Conservation (phyloP, 2,888 invertebrate genomes). For the Vesta saturnalis region DNA sequence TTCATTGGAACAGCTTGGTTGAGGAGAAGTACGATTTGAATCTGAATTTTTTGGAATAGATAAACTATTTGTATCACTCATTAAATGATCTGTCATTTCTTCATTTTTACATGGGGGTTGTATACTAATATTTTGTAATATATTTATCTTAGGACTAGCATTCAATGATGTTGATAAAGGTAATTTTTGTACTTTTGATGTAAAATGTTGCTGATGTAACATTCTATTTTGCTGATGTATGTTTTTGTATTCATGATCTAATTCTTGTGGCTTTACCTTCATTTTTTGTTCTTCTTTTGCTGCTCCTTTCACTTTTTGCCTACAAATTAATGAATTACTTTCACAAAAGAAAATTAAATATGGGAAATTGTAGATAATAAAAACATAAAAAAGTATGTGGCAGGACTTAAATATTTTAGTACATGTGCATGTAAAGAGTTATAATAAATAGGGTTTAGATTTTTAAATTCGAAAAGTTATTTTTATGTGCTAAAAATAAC, state of each 20-base stretch:
- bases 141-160: conserved; percentile 55
- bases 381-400: background rate
- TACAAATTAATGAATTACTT: too few relatives aligned
- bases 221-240: conserved; percentile 31
- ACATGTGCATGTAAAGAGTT: too few relatives aligned
- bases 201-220: conserved; percentile 38
- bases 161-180: conserved; percentile 30
- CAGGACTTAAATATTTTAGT: too few relatives aligned
- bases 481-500: too few relatives aligned
- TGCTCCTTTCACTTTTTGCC: conserved; percentile 52
- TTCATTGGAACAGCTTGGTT: conserved; percentile 50
- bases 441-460: too few relatives aligned
- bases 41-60: conserved; percentile 37
- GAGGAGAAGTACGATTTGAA: conserved; percentile 34
- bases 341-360: conserved; percentile 5
- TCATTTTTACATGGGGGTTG: conserved; percentile 43
- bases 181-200: conserved; percentile 42
- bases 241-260: conserved; percentile 22
- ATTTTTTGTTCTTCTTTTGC: conserved; percentile 44
- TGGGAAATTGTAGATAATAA: conserved; percentile 2
- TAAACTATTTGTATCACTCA: conserved; percentile 30
- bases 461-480: too few relatives aligned
- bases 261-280: conserved; percentile 34
- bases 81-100: conserved; percentile 43
- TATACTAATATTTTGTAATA: conserved; percentile 56